phyloP scores from a whole-genome alignment of 2,113 vertebrate species.

The Mustela lutreola region DNA sequence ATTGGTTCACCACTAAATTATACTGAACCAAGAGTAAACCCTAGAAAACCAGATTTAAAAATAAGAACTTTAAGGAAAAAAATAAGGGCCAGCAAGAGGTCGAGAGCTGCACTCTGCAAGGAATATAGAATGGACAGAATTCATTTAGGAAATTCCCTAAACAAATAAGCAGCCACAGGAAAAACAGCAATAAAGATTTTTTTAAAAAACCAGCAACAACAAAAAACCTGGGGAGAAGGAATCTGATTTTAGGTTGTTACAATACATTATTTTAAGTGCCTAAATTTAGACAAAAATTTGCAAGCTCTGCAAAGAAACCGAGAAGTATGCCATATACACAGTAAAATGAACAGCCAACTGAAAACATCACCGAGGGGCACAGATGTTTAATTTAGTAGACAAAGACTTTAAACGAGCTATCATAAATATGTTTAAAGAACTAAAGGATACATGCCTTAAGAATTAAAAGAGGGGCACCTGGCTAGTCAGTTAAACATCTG shows the following conservation, averaged over 20 bases:
- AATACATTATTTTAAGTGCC: background rate
- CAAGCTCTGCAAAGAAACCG: background rate
- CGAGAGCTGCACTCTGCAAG: background rate
- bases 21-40: conserved; percentile 30
- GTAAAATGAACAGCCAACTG: background rate
- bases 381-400: background rate
- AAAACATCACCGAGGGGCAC: background rate
- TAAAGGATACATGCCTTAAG: background rate
- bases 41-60: conserved; percentile 28
- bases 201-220: background rate
- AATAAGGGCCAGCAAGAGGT: background rate
- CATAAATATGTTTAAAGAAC: conserved; percentile 9
- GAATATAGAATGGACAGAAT: background rate
- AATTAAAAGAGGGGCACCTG: background rate
- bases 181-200: background rate
- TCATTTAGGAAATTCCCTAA: background rate
- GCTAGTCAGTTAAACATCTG: background rate
- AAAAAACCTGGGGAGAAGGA: background rate
- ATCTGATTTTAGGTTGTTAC: background rate
- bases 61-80: background rate
- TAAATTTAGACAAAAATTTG: background rate
- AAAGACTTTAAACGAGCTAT: conserved; percentile 26
- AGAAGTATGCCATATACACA: background rate
- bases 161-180: background rate
- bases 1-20: conserved; percentile 57